A percentile compares a stretch with the other conserved stretches of the same genome.
Conservation (phyloP, 2,888 invertebrate species). For the Spilosoma lubricipeda region DNA sequence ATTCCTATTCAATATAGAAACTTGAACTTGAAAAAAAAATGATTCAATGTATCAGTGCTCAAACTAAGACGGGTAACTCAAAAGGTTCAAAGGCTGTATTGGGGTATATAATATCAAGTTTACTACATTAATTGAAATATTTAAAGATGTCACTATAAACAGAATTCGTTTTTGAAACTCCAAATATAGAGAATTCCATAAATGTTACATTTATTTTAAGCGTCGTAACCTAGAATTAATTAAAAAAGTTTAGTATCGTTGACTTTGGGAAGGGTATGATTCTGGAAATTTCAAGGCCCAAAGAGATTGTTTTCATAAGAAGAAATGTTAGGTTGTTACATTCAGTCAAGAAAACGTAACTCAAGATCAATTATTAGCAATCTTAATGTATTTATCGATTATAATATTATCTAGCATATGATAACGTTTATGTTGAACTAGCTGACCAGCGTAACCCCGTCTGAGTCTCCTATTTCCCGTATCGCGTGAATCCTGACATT, state of each 20-base stretch:
- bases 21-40: no score
- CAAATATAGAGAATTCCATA: constrained; percentile 15
- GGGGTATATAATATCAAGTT: constrained; percentile 28
- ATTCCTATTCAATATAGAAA: no score
- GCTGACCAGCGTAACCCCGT: no score
- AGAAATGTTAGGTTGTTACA: neutral
- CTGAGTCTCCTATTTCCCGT: no score
- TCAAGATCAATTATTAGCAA: neutral
- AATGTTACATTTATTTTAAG: neutral
- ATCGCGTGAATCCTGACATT: neutral
- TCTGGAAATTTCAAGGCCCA: constrained; percentile 9
- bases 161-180: constrained; percentile 18
- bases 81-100: constrained; percentile 26
- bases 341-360: neutral
- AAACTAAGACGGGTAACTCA: constrained; percentile 29
- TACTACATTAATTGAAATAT: constrained; percentile 35
- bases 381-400: no score
- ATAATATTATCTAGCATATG: no score
- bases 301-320: constrained; percentile 8
- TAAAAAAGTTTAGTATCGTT: constrained; percentile 38
- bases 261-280: constrained; percentile 18
- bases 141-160: constrained; percentile 33
- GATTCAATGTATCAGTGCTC: constrained; percentile 25
- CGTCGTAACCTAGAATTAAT: constrained; percentile 9
- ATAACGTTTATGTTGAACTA: no score